Percentiles rank a stretch among this genome's conserved stretches.
phyloP scores from a whole-genome alignment of 2,888 invertebrate species.

The Tenthredo mesomela region DNA sequence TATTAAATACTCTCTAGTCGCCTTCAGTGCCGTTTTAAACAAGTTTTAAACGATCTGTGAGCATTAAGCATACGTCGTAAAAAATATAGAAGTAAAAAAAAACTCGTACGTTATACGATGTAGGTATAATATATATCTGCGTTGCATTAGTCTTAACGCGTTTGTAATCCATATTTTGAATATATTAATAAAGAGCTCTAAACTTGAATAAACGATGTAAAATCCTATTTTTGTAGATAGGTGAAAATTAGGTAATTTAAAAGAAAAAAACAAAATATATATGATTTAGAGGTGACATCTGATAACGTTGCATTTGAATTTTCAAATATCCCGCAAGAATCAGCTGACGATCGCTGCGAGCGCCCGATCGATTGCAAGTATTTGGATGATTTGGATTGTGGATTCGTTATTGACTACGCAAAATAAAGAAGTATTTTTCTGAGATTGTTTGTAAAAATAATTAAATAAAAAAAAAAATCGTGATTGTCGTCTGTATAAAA shows the following conservation, averaged over 20 bases:
- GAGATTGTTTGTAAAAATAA: not conserved
- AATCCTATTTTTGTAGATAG: not conserved
- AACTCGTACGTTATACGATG: no score
- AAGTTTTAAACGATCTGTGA: not conserved
- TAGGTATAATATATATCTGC: not conserved
- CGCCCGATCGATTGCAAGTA: not conserved
- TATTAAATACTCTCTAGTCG: not conserved
- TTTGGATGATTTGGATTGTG: constrained; percentile 16
- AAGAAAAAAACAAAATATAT: not conserved
- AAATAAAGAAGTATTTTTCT: not conserved
- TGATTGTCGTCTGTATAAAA: not conserved
- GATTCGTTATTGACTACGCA: not conserved
- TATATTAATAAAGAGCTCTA: no score
- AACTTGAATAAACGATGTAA: not conserved
- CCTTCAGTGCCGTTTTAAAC: not conserved
- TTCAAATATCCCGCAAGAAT: not conserved
- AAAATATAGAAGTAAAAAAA: not conserved
- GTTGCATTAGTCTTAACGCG: constrained; percentile 22
- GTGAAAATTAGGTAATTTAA: not conserved
- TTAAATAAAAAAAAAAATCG: not conserved
- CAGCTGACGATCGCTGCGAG: not conserved
- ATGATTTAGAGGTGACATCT: not conserved
- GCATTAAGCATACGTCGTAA: not conserved
- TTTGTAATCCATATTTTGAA: constrained; percentile 9
- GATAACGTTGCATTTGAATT: constrained; percentile 4